Percentiles rank a stretch among this genome's conserved stretches.
Evolutionary conservation across 2,888 invertebrate species (phyloP).

Genomic region (Drymonia ruficornis): DNA sequence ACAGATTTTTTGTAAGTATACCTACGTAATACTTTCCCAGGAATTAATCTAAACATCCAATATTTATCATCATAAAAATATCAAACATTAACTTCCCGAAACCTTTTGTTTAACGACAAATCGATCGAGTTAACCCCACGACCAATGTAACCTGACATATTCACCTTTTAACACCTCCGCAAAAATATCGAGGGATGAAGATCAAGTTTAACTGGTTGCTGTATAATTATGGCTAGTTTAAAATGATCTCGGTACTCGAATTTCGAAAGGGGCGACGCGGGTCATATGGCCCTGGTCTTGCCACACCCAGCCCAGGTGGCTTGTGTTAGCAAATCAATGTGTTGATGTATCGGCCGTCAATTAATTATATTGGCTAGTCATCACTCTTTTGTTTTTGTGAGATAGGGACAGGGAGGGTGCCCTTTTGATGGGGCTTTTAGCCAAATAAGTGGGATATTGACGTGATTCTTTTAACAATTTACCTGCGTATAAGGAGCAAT

Average conservation of each 20-base stretch:
- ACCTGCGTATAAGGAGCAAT: too few species aligned
- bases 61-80: constrained; percentile 13
- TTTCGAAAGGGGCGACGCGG: not conserved
- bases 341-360: constrained; percentile 43
- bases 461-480: not conserved
- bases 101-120: constrained; percentile 23
- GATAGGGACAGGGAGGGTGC: not conserved
- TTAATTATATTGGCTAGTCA: constrained; percentile 46
- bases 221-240: constrained; percentile 5
- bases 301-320: constrained; percentile 54
- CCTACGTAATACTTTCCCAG: not conserved
- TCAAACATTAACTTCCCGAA: constrained; percentile 13
- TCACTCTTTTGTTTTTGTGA: constrained; percentile 31
- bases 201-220: constrained; percentile 14
- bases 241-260: constrained; percentile 4
- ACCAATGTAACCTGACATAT: constrained; percentile 15
- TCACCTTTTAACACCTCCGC: not conserved
- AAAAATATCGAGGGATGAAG: not conserved
- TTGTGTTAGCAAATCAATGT: constrained; percentile 50
- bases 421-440: constrained; percentile 7
- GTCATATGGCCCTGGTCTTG: constrained; percentile 17
- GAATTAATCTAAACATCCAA: constrained; percentile 6
- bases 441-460: constrained; percentile 6
- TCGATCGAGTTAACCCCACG: constrained; percentile 20
- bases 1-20: too few species aligned